Evolutionary conservation across 2,113 vertebrate species (phyloP), one percentile per base, ranked within the genome.

Genomic region (Myiozetetes cayanensis): DNA sequence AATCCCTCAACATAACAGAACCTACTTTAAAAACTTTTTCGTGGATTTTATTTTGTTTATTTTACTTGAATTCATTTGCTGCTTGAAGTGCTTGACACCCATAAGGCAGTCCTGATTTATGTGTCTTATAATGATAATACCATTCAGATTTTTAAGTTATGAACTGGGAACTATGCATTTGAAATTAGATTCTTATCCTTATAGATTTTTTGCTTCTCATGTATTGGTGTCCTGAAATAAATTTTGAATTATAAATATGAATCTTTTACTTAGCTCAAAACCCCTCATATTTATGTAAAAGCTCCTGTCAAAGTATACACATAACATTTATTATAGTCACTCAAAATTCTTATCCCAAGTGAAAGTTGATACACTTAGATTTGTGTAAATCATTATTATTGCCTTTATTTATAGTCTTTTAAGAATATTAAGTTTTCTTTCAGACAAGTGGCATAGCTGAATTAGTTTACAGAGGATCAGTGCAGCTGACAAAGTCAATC

Each of bases 401-500:
- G 27, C 25, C 61, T 91, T 76, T 72, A 78, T 71, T 93, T 75
- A 66, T 70, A 61, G 66, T 66, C 56, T 74, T 93, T 85, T 92
- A 87, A 62, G 50, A 82, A 85, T 76, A 92, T 84, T 86, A 89
- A 33, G 12, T 68, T 92, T 73, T 59, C 55, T 94, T 94, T 94
- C 55, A 68, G 66, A 73, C 31, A 12, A 76, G 33, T 76, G 61
- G 63, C 6, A 3, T 52, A 68, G 14, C 47, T 96, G 74, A 89
- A 77, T 92, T 87, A 75, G 37, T 77, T 33, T 61, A 17, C 76
- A 46, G 56, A 80, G 87, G 87, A 97, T 93, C 86, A 93, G 78
- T 85, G n/a, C 33, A 65, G 43, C 19, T 6, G 30, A 80, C 49
- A 75, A 87, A 96, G 81, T 77, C 73, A 76, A 80, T 91, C 55